Conservation (phyloP, 2,113 vertebrate species). For the Tor tambroides region DNA sequence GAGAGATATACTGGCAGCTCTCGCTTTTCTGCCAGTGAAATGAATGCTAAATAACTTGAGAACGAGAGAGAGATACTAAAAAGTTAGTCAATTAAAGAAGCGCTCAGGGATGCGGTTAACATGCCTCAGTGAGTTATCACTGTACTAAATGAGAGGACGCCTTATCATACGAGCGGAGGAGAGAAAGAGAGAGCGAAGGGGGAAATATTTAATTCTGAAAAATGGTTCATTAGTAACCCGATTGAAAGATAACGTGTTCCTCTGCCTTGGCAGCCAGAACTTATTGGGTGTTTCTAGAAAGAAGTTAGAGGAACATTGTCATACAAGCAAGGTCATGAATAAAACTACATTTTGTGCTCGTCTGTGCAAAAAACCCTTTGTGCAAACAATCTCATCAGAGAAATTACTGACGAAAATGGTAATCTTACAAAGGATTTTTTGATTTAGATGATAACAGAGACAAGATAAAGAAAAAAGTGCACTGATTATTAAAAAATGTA, state of each 20-base stretch:
- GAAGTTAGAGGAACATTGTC: not conserved
- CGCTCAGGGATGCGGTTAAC: conserved; percentile 51
- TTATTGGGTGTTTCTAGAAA: not conserved
- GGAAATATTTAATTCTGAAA: conserved; percentile 49
- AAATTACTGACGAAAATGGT: not conserved
- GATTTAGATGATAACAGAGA: not conserved
- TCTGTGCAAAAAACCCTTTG: not conserved
- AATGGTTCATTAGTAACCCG: conserved; percentile 44
- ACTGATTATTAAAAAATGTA: not conserved
- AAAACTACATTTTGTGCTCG: conserved; percentile 3
- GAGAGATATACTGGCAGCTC: conserved; percentile 52
- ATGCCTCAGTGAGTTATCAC: conserved; percentile 46
- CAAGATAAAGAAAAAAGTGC: not conserved
- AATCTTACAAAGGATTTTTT: not conserved
- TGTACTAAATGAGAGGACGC: conserved; percentile 39
- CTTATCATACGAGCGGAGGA: conserved; percentile 47
- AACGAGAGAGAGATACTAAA: conserved; percentile 42
- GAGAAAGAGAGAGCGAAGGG: conserved; percentile 13
- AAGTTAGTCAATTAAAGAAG: conserved; percentile 58
- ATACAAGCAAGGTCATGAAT: conserved; percentile 9
- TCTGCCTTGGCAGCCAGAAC: conserved; percentile 27
- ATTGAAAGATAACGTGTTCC: conserved; percentile 37
- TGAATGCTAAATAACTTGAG: conserved; percentile 53
- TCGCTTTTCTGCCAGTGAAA: conserved; percentile 43
- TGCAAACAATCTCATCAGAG: not conserved